Base-by-base conservation (phyloP, 2,888 invertebrate genomes). In the Diadromus collaris region DNA sequence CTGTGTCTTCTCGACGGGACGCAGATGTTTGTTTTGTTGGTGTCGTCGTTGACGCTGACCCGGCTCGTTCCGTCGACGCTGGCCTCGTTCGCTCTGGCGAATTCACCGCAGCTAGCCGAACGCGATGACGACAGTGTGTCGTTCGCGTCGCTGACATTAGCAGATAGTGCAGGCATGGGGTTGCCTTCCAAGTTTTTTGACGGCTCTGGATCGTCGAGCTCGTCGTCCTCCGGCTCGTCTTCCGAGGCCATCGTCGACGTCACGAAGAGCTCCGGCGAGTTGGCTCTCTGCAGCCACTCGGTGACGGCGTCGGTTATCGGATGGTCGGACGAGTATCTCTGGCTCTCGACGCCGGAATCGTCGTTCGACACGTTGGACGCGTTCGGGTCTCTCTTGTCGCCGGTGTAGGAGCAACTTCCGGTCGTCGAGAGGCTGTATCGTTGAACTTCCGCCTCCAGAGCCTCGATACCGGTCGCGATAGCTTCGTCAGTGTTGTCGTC, bases 301-400 rank as follows among this genome's bases (percentile, higher is more conserved):
- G 91, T 93, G 1, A 94, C 94, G 0, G 94, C 94, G 61, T 92
- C 90, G 4, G 93, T 94, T 74, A 94, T 92, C 13, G 93, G 93
- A 82, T 88, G 87, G 4, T 85, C 83, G 16, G 84, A 78, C 0
- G 81, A 56, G 71, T 82, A 38, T 32, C 81, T 77, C 3, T 89
- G 89, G 7, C 86, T 88, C 48, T 90, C 90, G 60, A 89, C 86
- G 0, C 88, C 88, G 0, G 89, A 89, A 68, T 89, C 89, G 24
- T 89, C 89, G 63, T 88, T 86, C 1, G 84, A 85, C 5, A 76
- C 76, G 32, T 86, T 85, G 5, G 38, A 16, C 1, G 82, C 80
- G 9, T 75, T 75, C 0, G 74, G 67, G 4, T 83, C 79, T 13
- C 13, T 60, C 13, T 46, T 56, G 29, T 76, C 56, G 29, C 27